Evolutionary conservation across 2,888 invertebrate species (phyloP), one percentile per base, ranked within the genome.

Genomic region (Tortrix viridana): DNA sequence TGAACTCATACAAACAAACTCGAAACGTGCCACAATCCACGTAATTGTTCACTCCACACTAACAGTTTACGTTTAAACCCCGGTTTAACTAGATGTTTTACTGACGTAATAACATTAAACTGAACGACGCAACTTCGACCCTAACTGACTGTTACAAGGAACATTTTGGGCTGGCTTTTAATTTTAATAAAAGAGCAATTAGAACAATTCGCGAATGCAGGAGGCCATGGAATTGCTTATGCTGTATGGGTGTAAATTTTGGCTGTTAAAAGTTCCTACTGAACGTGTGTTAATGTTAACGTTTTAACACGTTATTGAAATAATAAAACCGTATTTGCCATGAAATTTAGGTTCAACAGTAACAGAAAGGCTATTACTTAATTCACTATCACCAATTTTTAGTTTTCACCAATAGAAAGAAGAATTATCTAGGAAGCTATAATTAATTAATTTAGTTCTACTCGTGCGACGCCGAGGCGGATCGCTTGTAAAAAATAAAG

Each of bases 161-260:
- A 5, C 14, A 14, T 41, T 54, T 38, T 54, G 12, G 38, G 5
- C n/a, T 38, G 52, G 6, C 1, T 9, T 9, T 12, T 7, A 1
- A 37, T 54, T 60, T 53, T 60, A 60, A 60, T 60, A 60, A 60
- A 60, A 60, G 12, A 9, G 38, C 47, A 48, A 60, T 60, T 60
- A 60, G 60, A 41, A 60, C 60, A 54, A 60, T 59, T 50, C 50
- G 43, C 50, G 26, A 49, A 49, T 58, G 49, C 49, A 49, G 43
- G 16, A 20, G 23, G 60, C 38, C 14, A 26, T 41, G 23, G 50
- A 26, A 59, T 50, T 52, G 18, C 22, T 47, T 54, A 58, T n/a
- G 52, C 49, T 49, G n/a, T 38, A 38, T 41, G 23, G 53, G 47
- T 47, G 44, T 32, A 56, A 37, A 56, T 38, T 48, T 57, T 26